These are phyloP conservation scores for Melanotus villosus DNA, from an alignment of 2,888 invertebrate species.

Conservation along the genomic window DNA sequence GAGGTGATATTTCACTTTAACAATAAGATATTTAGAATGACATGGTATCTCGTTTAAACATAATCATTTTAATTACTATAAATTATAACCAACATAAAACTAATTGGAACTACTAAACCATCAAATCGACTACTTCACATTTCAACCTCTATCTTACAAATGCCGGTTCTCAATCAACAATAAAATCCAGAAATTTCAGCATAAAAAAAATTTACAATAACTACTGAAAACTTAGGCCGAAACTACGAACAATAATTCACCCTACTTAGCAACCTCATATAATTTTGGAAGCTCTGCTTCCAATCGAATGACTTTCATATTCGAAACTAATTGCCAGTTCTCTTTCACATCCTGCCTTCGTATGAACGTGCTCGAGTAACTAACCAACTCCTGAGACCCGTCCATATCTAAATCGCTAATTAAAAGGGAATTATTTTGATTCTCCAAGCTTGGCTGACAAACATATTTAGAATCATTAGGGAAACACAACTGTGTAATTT, in stretches of 20 bases:
- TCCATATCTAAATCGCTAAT: constrained; percentile 84
- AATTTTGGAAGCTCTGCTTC: constrained; percentile 82
- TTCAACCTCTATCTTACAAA: no score
- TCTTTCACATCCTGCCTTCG: constrained; percentile 58
- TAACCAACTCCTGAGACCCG: constrained; percentile 83
- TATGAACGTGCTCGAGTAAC: constrained; percentile 76
- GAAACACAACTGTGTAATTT: constrained; percentile 81
- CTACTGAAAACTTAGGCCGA: background rate
- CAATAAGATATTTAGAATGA: no score
- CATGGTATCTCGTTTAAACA: no score
- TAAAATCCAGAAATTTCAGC: no score
- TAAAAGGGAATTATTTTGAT: constrained; percentile 80
- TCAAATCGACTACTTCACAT: no score
- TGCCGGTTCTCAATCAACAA: no score
- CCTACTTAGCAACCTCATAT: constrained; percentile 69
- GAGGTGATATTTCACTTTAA: no score
- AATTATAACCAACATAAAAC: no score
- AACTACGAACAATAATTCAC: background rate
- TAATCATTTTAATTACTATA: no score
- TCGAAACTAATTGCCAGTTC: constrained; percentile 77
- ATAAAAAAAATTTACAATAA: no score
- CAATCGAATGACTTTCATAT: constrained; percentile 78
- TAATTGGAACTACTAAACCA: background rate
- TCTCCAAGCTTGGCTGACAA: constrained; percentile 83
- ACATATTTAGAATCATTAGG: constrained; percentile 64